Evolutionary conservation across 1,140 invertebrate genomes (phyloP).

Genomic region (Meloidogyne exigua): DNA sequence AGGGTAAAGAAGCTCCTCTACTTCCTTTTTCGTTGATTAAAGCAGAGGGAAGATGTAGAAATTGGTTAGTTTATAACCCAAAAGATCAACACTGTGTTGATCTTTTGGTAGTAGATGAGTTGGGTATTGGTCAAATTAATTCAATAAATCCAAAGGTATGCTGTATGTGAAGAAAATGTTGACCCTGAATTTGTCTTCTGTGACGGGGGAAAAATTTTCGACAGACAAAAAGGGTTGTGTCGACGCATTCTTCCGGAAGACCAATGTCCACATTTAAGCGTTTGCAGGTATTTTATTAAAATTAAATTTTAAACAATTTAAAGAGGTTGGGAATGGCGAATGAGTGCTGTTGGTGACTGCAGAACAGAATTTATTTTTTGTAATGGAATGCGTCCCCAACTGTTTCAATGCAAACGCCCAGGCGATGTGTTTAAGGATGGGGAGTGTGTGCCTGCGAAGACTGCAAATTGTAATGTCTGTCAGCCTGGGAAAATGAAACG

Average conservation of each 20-base stretch:
- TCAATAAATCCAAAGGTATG: constrained; percentile 15
- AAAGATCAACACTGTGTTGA: not conserved
- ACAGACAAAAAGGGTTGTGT: constrained; percentile 14
- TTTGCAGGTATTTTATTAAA: constrained; percentile 19
- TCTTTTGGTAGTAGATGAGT: not conserved
- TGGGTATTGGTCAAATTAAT: not conserved
- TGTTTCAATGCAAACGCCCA: constrained; percentile 28
- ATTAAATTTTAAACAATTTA: not conserved
- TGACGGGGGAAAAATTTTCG: constrained; percentile 31
- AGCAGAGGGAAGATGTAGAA: constrained; percentile 12
- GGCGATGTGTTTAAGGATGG: constrained; percentile 28
- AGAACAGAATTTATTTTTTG: constrained; percentile 25
- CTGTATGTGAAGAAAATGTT: not conserved
- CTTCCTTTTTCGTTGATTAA: not conserved
- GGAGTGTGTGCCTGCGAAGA: constrained; percentile 6
- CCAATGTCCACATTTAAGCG: constrained; percentile 25
- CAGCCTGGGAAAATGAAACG: constrained; percentile 23
- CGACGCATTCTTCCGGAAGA: constrained; percentile 20
- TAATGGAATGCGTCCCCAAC: constrained; percentile 27
- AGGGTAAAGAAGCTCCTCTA: not conserved
- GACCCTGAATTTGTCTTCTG: constrained; percentile 27
- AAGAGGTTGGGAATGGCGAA: constrained; percentile 36
- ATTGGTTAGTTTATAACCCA: constrained; percentile 10
- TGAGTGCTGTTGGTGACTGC: constrained; percentile 25
- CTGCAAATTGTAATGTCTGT: constrained; percentile 22